phyloP scores from a whole-genome alignment of 1,140 invertebrate species.

The Doryteuthis pealeii region DNA sequence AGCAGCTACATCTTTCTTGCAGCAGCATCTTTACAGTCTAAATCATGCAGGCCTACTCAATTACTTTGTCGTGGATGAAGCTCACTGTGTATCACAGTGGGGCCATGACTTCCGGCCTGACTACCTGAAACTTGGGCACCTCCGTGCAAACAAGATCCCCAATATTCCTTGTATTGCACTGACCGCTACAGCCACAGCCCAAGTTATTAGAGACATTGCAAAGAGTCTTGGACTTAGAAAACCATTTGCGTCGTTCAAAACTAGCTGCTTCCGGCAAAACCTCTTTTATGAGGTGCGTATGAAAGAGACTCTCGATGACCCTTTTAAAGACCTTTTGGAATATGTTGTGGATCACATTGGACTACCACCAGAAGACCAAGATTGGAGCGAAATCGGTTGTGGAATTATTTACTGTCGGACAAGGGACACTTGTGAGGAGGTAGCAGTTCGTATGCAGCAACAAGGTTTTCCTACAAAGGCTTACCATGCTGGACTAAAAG shows the following conservation, averaged over 20 bases:
- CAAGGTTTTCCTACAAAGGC: constrained; percentile 65
- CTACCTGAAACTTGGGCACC: constrained; percentile 81
- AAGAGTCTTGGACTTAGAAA: constrained; percentile 63
- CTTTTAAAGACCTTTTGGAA: constrained; percentile 73
- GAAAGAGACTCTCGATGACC: constrained; percentile 77
- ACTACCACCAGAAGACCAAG: constrained; percentile 25
- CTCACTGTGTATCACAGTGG: constrained; percentile 97
- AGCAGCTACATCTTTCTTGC: constrained; percentile 76
- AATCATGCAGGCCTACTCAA: constrained; percentile 63
- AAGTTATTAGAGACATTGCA: constrained; percentile 68
- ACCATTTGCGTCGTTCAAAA: constrained; percentile 66
- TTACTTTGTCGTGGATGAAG: constrained; percentile 90
- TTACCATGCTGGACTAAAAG: constrained; percentile 69
- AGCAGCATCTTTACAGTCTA: constrained; percentile 62
- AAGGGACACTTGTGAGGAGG: constrained; percentile 68
- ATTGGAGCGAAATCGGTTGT: constrained; percentile 61
- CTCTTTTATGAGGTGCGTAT: constrained; percentile 75
- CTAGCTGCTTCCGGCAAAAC: constrained; percentile 70
- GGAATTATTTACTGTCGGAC: constrained; percentile 74
- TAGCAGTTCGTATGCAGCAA: constrained; percentile 65
- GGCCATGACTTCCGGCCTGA: constrained; percentile 96
- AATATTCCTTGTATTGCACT: constrained; percentile 67
- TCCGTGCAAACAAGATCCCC: constrained; percentile 74
- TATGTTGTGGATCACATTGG: constrained; percentile 65
- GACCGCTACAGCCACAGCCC: constrained; percentile 83